phyloP scores from a whole-genome alignment of 2,113 vertebrate genomes.

The Microtus richardsoni region DNA sequence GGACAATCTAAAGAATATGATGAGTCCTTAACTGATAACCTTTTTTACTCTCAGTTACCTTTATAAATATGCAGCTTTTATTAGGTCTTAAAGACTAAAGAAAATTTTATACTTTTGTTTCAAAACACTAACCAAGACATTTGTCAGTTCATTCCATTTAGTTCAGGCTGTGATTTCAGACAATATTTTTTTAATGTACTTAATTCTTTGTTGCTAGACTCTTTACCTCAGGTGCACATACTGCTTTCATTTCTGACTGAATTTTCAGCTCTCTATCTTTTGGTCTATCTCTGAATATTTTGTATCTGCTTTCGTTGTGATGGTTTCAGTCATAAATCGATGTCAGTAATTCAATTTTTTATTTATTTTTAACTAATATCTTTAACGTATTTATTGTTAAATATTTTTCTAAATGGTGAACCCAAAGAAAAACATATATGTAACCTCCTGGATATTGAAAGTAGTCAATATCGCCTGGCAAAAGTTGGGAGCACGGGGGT shows the following conservation, averaged over 20 bases:
- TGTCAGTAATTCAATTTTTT: conserved; percentile 13
- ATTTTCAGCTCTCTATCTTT: not conserved
- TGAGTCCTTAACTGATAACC: not conserved
- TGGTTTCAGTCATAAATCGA: not conserved
- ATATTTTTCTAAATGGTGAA: not conserved
- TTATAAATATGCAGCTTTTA: not conserved
- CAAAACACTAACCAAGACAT: not conserved
- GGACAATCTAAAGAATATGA: not conserved
- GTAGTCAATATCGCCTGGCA: no score
- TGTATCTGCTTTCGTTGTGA: conserved; percentile 5
- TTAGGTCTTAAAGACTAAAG: not conserved
- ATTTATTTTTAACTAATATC: conserved; percentile 13
- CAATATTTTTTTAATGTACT: not conserved
- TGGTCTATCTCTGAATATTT: conserved; percentile 8
- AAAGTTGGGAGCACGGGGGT: no score
- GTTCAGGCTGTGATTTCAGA: conserved; percentile 33
- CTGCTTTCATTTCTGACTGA: conserved; percentile 8
- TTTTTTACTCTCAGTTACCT: not conserved
- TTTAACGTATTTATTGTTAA: not conserved
- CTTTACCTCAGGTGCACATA: not conserved
- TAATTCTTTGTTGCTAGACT: conserved; percentile 23
- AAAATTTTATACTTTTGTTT: not conserved
- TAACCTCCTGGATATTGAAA: no score
- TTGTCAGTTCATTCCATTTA: not conserved
- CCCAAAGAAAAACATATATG: no score